phyloP scores from a whole-genome alignment of 2,113 vertebrate species.

The Ciconia stormi region DNA sequence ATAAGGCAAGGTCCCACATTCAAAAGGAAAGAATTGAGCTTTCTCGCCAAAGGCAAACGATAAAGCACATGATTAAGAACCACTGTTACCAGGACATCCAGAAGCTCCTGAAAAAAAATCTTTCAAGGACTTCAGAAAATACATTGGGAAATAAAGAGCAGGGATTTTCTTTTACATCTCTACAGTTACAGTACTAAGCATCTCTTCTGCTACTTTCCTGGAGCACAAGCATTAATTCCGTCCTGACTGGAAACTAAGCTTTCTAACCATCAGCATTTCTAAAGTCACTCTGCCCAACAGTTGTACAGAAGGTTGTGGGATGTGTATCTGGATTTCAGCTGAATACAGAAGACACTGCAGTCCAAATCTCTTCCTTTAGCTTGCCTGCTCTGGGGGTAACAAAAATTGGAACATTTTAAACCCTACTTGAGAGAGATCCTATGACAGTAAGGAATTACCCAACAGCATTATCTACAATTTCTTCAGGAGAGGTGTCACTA shows the following conservation, averaged over 20 bases:
- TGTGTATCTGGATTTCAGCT: neutral
- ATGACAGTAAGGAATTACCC: neutral
- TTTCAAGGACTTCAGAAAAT: neutral
- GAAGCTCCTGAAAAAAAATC: neutral
- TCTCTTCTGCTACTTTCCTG: neutral
- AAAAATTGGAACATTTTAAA: neutral
- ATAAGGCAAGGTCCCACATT: conserved; percentile 12
- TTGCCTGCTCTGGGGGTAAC: neutral
- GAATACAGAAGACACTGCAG: neutral
- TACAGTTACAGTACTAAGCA: neutral
- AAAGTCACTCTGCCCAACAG: neutral
- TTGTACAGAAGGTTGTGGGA: neutral
- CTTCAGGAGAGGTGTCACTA: neutral
- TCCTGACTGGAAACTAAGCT: neutral
- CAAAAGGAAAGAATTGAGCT: conserved; percentile 12
- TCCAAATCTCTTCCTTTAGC: neutral
- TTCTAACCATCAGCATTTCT: neutral
- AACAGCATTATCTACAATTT: neutral
- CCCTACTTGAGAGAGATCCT: neutral
- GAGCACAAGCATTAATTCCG: neutral
- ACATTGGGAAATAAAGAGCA: neutral
- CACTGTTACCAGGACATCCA: neutral
- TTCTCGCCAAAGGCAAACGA: conserved; percentile 37
- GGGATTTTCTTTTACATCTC: neutral
- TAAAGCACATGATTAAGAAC: neutral